phyloP scores from a whole-genome alignment of 2,113 vertebrate species.

The Scartelaos histophorus region DNA sequence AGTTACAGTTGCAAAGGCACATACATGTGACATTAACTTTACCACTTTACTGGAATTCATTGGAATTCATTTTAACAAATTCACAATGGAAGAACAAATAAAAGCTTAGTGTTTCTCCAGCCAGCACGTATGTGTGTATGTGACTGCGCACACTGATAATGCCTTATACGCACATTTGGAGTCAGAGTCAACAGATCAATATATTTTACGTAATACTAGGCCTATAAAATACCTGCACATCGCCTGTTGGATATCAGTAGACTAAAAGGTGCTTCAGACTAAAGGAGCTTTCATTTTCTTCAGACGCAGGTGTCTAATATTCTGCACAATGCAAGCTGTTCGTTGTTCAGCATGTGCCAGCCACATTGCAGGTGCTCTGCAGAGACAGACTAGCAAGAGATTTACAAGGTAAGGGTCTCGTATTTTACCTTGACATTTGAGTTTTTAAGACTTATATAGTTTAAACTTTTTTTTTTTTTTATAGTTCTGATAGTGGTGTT shows the following conservation, averaged over 20 bases:
- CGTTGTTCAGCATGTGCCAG: slow-evolving; percentile 64
- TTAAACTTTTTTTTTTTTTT: slow-evolving; percentile 3
- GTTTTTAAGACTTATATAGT: background rate
- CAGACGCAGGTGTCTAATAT: background rate
- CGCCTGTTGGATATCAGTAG: slow-evolving; percentile 11
- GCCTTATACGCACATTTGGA: slow-evolving; percentile 42
- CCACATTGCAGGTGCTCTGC: slow-evolving; percentile 48
- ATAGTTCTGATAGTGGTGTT: slow-evolving; percentile 35
- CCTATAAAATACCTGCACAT: slow-evolving; percentile 54
- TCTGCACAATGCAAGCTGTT: slow-evolving; percentile 60
- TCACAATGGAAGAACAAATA: background rate
- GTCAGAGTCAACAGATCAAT: slow-evolving; percentile 68
- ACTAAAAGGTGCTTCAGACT: slow-evolving; percentile 6
- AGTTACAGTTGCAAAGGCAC: background rate
- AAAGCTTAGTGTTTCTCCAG: slow-evolving; percentile 5
- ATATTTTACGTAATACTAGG: slow-evolving; percentile 49
- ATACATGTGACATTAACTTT: background rate
- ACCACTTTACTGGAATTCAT: too few relatives aligned
- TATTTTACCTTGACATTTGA: background rate
- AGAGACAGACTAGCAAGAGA: slow-evolving; percentile 51
- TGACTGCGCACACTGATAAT: slow-evolving; percentile 46
- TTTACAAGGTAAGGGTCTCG: slow-evolving; percentile 58
- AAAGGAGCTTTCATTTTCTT: background rate
- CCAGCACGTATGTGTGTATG: slow-evolving; percentile 18
- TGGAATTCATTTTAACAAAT: background rate